These are phyloP conservation scores for Acleris cristana DNA, from an alignment of 2,888 invertebrate genomes.

Conservation along the genomic window DNA sequence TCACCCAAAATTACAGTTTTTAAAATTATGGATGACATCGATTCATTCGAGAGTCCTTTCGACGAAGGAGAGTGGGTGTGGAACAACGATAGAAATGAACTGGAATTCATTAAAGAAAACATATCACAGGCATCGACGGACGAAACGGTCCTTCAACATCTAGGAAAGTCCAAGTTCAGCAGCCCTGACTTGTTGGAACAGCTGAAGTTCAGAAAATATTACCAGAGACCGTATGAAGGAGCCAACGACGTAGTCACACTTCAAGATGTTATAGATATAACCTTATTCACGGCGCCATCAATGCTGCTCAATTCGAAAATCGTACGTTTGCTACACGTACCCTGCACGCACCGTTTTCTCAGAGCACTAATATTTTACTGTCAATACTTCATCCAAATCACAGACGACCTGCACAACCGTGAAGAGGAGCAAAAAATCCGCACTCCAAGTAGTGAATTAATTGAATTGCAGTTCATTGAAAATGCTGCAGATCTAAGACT, in stretches of 20 bases:
- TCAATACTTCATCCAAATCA: conserved; percentile 30
- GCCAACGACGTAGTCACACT: conserved; percentile 18
- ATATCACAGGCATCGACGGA: not conserved
- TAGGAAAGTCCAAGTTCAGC: conserved; percentile 9
- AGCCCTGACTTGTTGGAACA: conserved; percentile 19
- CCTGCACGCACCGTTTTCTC: conserved; percentile 17
- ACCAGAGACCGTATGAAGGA: conserved; percentile 7
- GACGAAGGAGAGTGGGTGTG: conserved; percentile 28
- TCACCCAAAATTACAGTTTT: too few relatives aligned
- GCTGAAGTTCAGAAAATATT: conserved; percentile 18
- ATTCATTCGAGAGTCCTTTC: conserved; percentile 16
- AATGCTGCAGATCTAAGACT: conserved; percentile 23
- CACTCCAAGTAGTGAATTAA: conserved; percentile 8
- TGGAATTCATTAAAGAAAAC: conserved; percentile 15
- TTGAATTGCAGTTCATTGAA: conserved; percentile 12
- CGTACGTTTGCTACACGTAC: conserved; percentile 17
- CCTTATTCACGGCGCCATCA: conserved; percentile 13
- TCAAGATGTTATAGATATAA: conserved; percentile 30
- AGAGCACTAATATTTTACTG: conserved; percentile 33
- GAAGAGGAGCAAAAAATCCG: conserved; percentile 2
- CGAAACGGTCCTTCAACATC: not conserved
- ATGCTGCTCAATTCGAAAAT: conserved; percentile 5
- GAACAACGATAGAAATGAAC: conserved; percentile 4
- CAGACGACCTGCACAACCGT: conserved; percentile 6
- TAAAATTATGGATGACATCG: conserved; percentile 26